Base-by-base conservation (phyloP, 2,888 invertebrate species). In the Bhutanitis thaidina region DNA sequence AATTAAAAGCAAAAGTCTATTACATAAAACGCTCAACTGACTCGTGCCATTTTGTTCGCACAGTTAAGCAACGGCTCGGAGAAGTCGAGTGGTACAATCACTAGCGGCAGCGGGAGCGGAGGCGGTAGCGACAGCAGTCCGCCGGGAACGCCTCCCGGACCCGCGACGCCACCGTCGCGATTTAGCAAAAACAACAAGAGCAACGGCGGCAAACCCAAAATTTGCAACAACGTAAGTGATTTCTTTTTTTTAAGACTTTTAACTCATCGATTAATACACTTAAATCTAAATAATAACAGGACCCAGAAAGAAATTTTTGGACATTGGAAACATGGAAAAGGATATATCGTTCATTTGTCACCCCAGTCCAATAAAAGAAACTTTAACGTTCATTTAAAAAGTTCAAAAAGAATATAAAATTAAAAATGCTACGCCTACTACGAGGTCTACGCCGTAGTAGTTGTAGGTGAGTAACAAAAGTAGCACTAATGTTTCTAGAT, bases 21-120 rank as follows among this genome's bases (percentile, higher is more conserved):
- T 37, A 40, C 44, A 39, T 50, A 50, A 50, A 50, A 44, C 44
- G 34, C 37, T 55, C 34, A 53, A 53, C 35, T 39, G 51, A 35
- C 44, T 50, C 35, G 34, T 16, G 50, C 44, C 39, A 45, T 50
- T 50, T 50, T 50, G 44, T 45, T 44, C 44, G 39, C 50, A 52
- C 77, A 88, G 87, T 80, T 81, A 43, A 87, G 80, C 69, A 85
- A 79, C 15, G 75, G 80, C 1, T 82, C 80, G 12, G 88, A 86
- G 59, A 83, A 81, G 63, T 74, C 77, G 39, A 70, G 65, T 47
- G 59, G 55, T 47, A 35, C 55, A 36, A 57, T 49, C 58, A 56
- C 52, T 51, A 64, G 55, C 58, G 63, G 72, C 48, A 74, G 66
- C 56, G 61, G 65, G 70, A 77, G 67, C 52, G 64, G 70, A 1